phyloP scores from a whole-genome alignment of 37 sponge, comb jelly and placozoan genomes.

The Mnemiopsis leidyi region DNA sequence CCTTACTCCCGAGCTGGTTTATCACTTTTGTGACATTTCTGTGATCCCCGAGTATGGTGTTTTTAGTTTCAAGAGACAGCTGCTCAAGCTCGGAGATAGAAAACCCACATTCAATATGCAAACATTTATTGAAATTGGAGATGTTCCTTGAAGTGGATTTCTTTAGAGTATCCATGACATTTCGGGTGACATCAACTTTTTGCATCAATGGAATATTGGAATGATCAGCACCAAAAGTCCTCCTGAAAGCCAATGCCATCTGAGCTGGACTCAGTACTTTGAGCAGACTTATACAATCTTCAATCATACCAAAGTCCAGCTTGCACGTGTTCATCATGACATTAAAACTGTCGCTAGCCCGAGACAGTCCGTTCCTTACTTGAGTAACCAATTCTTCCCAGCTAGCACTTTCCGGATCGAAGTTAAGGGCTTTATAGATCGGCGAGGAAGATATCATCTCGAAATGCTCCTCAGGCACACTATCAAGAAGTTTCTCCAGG shows the following conservation, averaged over 20 bases:
- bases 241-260: not conserved
- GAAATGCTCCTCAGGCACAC: not conserved
- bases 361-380: not conserved
- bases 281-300: constrained; percentile 10
- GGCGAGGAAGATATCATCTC: not conserved
- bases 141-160: not conserved
- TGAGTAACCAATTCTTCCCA: constrained; percentile 3
- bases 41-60: not conserved
- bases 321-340: not conserved
- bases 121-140: not conserved
- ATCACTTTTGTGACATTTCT: constrained; percentile 20
- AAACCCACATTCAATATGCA: constrained; percentile 26
- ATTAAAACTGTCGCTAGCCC: not conserved
- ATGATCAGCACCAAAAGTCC: not conserved
- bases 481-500: not conserved
- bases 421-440: constrained; percentile 17
- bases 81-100: not conserved
- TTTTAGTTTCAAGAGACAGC: not conserved
- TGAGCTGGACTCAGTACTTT: not conserved
- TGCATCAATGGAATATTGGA: not conserved
- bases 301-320: not conserved
- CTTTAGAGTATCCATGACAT: not conserved
- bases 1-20: constrained; percentile 37
- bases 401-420: not conserved
- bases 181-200: not conserved